phyloP scores from a whole-genome alignment of 1,140 invertebrate species.

The Gryon sp. region DNA sequence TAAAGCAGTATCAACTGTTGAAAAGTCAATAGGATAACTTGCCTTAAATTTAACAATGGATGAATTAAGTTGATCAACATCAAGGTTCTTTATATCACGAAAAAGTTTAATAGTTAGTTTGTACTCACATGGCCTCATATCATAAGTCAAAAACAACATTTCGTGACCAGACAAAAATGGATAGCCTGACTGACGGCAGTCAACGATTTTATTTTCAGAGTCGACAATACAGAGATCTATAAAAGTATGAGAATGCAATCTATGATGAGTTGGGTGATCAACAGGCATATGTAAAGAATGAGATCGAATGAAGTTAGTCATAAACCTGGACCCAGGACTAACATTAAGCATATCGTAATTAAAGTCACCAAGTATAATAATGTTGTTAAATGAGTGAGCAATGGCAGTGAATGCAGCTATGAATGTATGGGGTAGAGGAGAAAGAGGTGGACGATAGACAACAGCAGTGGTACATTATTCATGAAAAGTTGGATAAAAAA shows the following conservation, averaged over 20 bases:
- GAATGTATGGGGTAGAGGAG: background rate
- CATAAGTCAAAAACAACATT: background rate
- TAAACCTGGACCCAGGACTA: background rate
- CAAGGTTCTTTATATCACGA: conserved; percentile 4
- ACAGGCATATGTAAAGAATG: background rate
- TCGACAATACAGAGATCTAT: conserved; percentile 7
- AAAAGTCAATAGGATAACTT: background rate
- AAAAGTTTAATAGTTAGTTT: no score
- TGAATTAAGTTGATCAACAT: no score
- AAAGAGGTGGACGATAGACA: background rate
- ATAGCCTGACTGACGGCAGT: background rate
- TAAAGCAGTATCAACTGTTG: background rate
- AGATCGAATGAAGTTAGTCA: background rate
- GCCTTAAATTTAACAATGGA: background rate
- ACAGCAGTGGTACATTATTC: background rate
- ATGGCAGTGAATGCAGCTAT: background rate
- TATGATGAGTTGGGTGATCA: background rate
- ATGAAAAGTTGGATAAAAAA: background rate
- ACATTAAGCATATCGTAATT: no score
- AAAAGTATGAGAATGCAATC: background rate
- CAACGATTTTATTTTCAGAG: background rate
- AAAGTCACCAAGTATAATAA: no score
- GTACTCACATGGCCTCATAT: background rate
- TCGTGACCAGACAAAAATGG: conserved; percentile 8
- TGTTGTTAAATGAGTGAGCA: no score